Conservation (phyloP, 1,140 invertebrate genomes). For the Procambarus virginalis region DNA sequence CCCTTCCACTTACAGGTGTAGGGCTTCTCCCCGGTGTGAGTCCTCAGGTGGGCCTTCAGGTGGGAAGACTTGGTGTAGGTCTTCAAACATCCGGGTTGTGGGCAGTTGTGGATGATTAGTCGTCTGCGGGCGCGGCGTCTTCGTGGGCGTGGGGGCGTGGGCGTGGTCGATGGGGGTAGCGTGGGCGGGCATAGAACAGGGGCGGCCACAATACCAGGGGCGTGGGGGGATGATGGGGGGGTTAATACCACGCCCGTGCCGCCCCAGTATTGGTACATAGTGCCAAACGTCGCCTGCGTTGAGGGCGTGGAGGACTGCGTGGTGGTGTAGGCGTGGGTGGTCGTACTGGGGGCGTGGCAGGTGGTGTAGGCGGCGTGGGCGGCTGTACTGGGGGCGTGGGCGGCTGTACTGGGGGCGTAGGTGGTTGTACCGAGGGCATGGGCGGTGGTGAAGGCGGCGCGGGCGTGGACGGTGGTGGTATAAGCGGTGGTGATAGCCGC, state of each 20-base stretch:
- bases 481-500: background rate
- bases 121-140: slow-evolving; percentile 24
- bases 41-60: slow-evolving; percentile 52
- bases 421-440: too few relatives aligned
- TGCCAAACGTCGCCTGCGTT: slow-evolving; percentile 1
- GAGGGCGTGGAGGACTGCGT: background rate
- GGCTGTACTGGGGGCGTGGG: background rate
- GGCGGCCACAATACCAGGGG: slow-evolving; percentile 35
- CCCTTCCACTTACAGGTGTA: slow-evolving; percentile 58
- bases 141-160: slow-evolving; percentile 12
- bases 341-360: background rate
- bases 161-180: background rate
- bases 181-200: slow-evolving; percentile 48
- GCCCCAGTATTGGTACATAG: slow-evolving; percentile 54
- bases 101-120: slow-evolving; percentile 41
- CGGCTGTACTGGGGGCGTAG: too few relatives aligned
- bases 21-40: slow-evolving; percentile 56
- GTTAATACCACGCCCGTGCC: slow-evolving; percentile 39
- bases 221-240: slow-evolving; percentile 44
- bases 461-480: background rate
- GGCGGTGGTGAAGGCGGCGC: background rate
- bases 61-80: slow-evolving; percentile 51
- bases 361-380: background rate
- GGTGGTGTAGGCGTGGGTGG: background rate
- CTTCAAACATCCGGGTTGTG: slow-evolving; percentile 37